Base-by-base conservation (phyloP, 2,888 invertebrate genomes). In the Sclerodermus sp. region DNA sequence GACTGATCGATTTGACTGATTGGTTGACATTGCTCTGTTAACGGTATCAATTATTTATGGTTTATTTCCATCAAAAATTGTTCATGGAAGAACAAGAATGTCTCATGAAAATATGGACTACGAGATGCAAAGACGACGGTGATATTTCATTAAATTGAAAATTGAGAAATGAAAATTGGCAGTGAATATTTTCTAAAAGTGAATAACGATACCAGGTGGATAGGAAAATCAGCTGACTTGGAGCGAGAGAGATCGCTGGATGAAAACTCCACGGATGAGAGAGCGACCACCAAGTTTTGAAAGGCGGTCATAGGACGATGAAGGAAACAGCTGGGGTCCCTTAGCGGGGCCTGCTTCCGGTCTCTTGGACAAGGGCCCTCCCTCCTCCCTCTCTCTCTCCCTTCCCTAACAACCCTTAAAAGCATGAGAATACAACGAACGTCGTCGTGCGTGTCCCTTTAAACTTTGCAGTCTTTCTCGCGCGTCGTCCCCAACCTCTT, bases 311-410 rank as follows among this genome's bases (percentile, higher is more conserved):
- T 8, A 15, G 43, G 10, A 36, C 43, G 55, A 40, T 47, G 51
- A 47, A 47, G 57, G 60, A 55, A 60, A 59, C 60, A 62, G 62
- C 55, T 60, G 62, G 51, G 44, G 51, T 29, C 49, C 47, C 47
- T 41, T 30, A 15, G 18, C 42, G 38, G 49, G 42, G 41, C 47
- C 51, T 51, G 42, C 52, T 59, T 54, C 58, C 58, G 58, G 53
- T 36, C 29, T 42, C 15, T 42, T 30, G 42, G 42, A 42, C 42
- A 42, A 42, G 29, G 42, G 23, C 3, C 39, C 30, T 36, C 36
- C 42, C 42, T 29, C 47, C 47, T 16, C 36, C 45, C 45, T 3
- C n/a, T 14, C 42, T 42, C 32, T 50, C 47, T 16, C 36, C 45
- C 45, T 3, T 9, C 15, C n/a, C 37, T 17, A 23, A 3, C 38